Evolutionary conservation across 1,140 invertebrate genomes (phyloP).

Genomic region (Drosophila grimshawi): DNA sequence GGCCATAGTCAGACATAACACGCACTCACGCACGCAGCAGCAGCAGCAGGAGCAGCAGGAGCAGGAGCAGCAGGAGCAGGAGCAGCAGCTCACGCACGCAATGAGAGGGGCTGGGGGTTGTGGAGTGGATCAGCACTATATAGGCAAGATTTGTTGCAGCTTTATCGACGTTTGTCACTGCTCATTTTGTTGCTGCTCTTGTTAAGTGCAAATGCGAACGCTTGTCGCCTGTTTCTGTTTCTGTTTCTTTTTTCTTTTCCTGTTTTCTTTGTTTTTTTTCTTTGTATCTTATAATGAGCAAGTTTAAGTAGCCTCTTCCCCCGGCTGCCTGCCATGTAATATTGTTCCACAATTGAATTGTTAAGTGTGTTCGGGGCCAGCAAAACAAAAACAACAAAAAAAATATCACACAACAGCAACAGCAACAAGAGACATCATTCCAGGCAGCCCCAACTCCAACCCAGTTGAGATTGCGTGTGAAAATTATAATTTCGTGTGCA

Average conservation of each 20-base stretch:
- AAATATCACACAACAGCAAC: conserved; percentile 16
- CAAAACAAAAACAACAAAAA: background rate
- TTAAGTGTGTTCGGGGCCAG: conserved; percentile 61
- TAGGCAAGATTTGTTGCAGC: conserved; percentile 35
- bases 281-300: conserved; percentile 42
- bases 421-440: conserved; percentile 31
- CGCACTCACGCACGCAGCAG: conserved; percentile 55
- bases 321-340: conserved; percentile 28
- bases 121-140: background rate
- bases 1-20: conserved; percentile 26
- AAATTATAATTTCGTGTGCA: conserved; percentile 81
- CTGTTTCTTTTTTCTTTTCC: background rate
- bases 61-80: too few relatives aligned
- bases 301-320: conserved; percentile 10
- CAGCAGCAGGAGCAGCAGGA: background rate
- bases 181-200: conserved; percentile 52
- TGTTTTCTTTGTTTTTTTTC: conserved; percentile 18
- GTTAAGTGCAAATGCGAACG: conserved; percentile 74
- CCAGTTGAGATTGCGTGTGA: conserved; percentile 66
- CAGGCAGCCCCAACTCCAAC: conserved; percentile 20
- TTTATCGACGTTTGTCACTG: conserved; percentile 64
- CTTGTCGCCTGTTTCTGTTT: conserved; percentile 19
- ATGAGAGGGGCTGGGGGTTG: conserved; percentile 7
- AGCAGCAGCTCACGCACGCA: conserved; percentile 44
- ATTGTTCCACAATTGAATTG: conserved; percentile 76